Evolutionary conservation across 2,113 vertebrate genomes (phyloP), one percentile per base, ranked within the genome.

Genomic region (Corythornis cristatus): DNA sequence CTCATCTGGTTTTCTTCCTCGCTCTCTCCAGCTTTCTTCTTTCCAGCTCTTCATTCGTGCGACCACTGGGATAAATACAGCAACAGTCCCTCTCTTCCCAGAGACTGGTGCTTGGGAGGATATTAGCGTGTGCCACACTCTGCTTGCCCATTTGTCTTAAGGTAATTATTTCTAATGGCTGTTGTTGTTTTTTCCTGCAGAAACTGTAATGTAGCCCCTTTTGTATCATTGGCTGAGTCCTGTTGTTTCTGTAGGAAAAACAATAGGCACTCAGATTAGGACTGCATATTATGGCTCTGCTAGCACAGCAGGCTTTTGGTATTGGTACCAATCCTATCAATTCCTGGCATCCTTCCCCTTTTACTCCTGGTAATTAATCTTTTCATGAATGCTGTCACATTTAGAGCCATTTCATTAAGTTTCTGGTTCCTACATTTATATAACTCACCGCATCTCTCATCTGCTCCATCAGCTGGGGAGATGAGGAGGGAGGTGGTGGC

Each of bases 311-410:
- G 97, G 98, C 89, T 96, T 86, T 96, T 95, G 95, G 61, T 96
- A 94, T 97, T 98, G 97, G 96, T 97, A 98, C 97, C 98, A 98
- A 97, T 97, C 98, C 97, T 97, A 97, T 98, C 97, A 98, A 91
- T 98, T 98, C 96, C 97, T 98, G 98, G 97, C 98, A 98, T 97
- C 87, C 22, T 96, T 97, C 96, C 97, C 91, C 95, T 96, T 97
- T 96, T 98, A 97, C 97, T 98, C 97, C 96, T 97, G 94, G 98
- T 98, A 98, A 98, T 98, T 98, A 98, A 98, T 98, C 98, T 98
- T 98, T 98, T 97, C 96, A 97, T 96, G 97, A 98, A 97, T 86
- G 97, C 98, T 97, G 98, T 97, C 98, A 98, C 87, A 90, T 98
- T 97, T 96, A 94, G 81, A 97, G 96, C 92, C 60, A 91, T 97